A percentile compares a stretch with the other conserved stretches of the same genome.
Conservation (phyloP, 2,113 vertebrate species). For the Megaceryle maxima region DNA sequence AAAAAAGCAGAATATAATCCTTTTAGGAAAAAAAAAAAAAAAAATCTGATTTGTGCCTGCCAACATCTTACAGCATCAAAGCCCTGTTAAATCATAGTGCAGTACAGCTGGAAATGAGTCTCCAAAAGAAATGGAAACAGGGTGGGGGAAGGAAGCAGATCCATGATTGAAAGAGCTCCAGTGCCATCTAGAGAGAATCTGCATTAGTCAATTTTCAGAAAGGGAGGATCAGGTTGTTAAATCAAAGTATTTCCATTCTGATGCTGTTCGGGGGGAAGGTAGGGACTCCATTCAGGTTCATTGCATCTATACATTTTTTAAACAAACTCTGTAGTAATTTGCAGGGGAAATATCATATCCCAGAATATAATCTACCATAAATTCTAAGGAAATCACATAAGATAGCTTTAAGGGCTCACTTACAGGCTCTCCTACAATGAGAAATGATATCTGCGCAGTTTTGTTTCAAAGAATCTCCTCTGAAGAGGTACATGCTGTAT, state of each 20-base stretch:
- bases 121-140: slow-evolving; percentile 37
- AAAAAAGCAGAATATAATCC: slow-evolving; percentile 83
- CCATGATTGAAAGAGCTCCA: slow-evolving; percentile 47
- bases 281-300: not conserved
- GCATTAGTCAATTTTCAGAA: not conserved
- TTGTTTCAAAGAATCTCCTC: not conserved
- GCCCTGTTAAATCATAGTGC: slow-evolving; percentile 70
- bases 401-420: not conserved
- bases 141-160: slow-evolving; percentile 20
- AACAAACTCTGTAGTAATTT: not conserved
- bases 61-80: slow-evolving; percentile 78
- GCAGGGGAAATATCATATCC: not conserved
- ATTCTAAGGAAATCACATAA: not conserved
- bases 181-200: slow-evolving; percentile 75
- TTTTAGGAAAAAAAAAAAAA: slow-evolving; percentile 58
- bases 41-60: slow-evolving; percentile 69
- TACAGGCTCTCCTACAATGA: not conserved
- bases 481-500: not conserved
- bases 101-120: slow-evolving; percentile 63
- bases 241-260: slow-evolving; percentile 9
- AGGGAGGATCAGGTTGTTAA: not conserved
- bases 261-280: not conserved
- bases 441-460: not conserved
- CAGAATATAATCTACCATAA: not conserved
- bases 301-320: not conserved